These are phyloP conservation scores for Patella pellucida DNA, from an alignment of 2,888 invertebrate genomes.

Conservation along the genomic window DNA sequence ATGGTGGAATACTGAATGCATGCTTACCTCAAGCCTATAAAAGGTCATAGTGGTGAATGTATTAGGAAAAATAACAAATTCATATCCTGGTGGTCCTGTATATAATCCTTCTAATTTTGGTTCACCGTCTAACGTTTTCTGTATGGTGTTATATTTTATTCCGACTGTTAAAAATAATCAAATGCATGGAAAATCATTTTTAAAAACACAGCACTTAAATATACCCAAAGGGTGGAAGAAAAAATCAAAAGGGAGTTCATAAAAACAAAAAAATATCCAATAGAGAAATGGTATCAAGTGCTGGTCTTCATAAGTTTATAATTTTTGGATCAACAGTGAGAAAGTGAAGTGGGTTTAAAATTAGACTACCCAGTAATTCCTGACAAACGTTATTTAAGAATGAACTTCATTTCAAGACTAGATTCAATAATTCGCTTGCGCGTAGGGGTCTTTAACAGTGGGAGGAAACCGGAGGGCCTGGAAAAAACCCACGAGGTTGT, in stretches of 20 bases:
- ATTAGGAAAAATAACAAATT: slow-evolving; percentile 67
- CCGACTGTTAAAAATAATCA: slow-evolving; percentile 55
- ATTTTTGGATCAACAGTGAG: too few species aligned
- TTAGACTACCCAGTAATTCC: not conserved
- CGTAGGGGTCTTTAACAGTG: too few species aligned
- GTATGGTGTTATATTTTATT: slow-evolving; percentile 63
- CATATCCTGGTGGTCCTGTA: slow-evolving; percentile 63
- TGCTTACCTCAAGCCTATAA: slow-evolving; percentile 45
- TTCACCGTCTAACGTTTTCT: slow-evolving; percentile 48
- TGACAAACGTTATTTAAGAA: not conserved
- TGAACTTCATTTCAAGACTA: not conserved
- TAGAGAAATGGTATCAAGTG: too few species aligned
- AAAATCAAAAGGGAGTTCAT: not conserved
- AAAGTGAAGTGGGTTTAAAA: not conserved
- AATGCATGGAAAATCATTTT: not conserved
- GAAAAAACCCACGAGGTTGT: too few species aligned
- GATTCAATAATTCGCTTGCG: too few species aligned
- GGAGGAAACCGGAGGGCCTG: too few species aligned
- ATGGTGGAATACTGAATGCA: too few species aligned
- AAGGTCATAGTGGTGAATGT: slow-evolving; percentile 62
- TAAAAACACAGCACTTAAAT: not conserved
- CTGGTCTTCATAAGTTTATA: too few species aligned
- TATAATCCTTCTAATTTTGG: slow-evolving; percentile 63
- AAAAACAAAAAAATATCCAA: too few species aligned
- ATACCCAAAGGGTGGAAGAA: not conserved